Base-by-base conservation (phyloP, 2,888 invertebrate species). In the Fragum sueziense region DNA sequence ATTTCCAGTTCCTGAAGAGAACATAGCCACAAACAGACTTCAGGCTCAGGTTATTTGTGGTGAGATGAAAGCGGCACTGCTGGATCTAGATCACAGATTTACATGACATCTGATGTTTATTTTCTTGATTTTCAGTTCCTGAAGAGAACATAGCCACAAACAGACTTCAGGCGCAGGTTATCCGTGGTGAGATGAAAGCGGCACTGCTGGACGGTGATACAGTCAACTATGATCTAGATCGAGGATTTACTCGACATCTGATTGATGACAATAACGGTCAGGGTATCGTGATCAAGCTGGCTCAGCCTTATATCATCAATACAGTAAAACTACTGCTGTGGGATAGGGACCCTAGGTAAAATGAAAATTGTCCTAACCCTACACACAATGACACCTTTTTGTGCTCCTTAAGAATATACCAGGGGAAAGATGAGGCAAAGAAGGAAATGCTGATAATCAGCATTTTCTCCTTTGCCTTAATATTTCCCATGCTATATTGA, bases 121-220 rank as follows among this genome's bases (percentile, higher is more conserved):
- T n/a, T n/a, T n/a, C n/a, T n/a, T n/a, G n/a, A n/a, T 20, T 54
- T 51, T 52, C 91, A 97, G 96, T 97, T 90, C 95, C 97, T 0
- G 97, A 98, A 90, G 97, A 98, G 93, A 99, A 99, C 94, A 96
- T 99, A 69, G 98, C 98, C 34, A 96, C 96, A 1, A 93, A 95
- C 1, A 95, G 95, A 89, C 95, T 96, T 85, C 96, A 96, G 52
- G 97, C 99, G 0, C 96, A 96, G 90, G 98, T 99, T 33, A 94
- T 98, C 17, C 95, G 96, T 51, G 99, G 99, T 14, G 98, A 99
- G 94, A 96, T 97, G 95, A 95, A 96, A 79, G 95, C 96, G 51
- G 97, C 97, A 61, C 94, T 99, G 84, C 94, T 99, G 47, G 97
- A 99, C 93, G 98, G 98, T 0, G 97, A 99, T 94, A 85, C 84